Base-by-base conservation (phyloP, 2,888 invertebrate genomes). In the Cheilosia vulpina region DNA sequence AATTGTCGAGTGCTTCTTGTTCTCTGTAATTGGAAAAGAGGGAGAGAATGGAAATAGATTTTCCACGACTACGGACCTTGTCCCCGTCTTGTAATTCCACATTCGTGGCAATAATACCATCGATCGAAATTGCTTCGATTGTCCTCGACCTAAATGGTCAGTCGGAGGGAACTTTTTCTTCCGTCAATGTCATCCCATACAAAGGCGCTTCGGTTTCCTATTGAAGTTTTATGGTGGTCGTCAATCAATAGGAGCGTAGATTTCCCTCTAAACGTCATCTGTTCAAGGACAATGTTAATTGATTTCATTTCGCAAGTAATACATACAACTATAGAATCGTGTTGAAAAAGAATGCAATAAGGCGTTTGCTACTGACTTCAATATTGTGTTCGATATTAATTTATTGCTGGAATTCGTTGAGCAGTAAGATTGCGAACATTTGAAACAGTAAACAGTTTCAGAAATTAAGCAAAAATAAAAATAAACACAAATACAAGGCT, bases 131-230 rank as follows among this genome's bases (percentile, higher is more conserved):
- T 84, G 65, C 80, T 75, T 75, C 50, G 75, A 80, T 84, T 76
- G 80, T 84, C 84, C 84, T 84, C 84, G 84, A 84, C 84, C 84
- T 71, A 80, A 75, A 84, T 84, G 84, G 69, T 53, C 80, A 84
- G 65, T 76, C 80, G 75, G 65, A 80, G 55, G 71, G 84, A 80
- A 80, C 69, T 65, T 84, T 66, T 71, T 60, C 57, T 31, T 62
- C 80, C 31, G 62, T 75, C 84, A 84, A 84, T 84, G 80, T 80
- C 84, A 76, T 76, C 50, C 43, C 52, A 45, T 45, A 84, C 69
- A 80, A 80, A 76, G 71, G 80, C 55, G 34, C 17, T 60, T 34
- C 43, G 43, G 1, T 45, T 21, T 34, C 24, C 53, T 34, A 58
- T 69, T 57, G 53, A 80, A 80, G 84, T 84, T 84, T 80, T 66